phyloP scores from a whole-genome alignment of 2,888 invertebrate genomes.

The Pycnomerus fuliginosus region DNA sequence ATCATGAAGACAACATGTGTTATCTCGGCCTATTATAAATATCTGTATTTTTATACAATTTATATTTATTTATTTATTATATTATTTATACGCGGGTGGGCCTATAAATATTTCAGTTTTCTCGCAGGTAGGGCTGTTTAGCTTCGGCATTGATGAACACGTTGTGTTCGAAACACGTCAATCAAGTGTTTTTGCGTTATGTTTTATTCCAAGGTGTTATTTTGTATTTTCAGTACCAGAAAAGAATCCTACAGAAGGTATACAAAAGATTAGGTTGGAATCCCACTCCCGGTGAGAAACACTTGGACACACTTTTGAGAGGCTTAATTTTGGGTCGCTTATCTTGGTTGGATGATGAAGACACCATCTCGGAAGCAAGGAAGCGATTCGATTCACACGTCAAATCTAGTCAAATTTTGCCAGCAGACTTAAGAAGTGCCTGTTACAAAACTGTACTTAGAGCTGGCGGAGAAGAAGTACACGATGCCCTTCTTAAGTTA shows the following conservation, averaged over 20 bases:
- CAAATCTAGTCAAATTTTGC: conserved; percentile 60
- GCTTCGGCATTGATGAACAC: too few species aligned
- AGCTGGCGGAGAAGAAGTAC: conserved; percentile 69
- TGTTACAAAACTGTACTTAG: conserved; percentile 84
- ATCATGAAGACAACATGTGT: too few species aligned
- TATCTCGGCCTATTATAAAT: too few species aligned
- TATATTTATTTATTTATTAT: too few species aligned
- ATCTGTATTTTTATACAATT: too few species aligned
- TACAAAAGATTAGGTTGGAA: conserved; percentile 83
- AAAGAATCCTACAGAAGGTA: conserved; percentile 71
- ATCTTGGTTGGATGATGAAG: conserved; percentile 78
- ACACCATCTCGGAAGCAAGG: conserved; percentile 75
- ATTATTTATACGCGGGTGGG: too few species aligned
- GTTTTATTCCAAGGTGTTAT: too few species aligned
- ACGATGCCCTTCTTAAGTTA: conserved; percentile 74
- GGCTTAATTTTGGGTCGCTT: conserved; percentile 81
- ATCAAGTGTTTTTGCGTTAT: too few species aligned
- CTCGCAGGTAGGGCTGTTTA: too few species aligned
- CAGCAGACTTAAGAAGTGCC: conserved; percentile 84
- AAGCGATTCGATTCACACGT: conserved; percentile 68
- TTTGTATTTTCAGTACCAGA: conserved; percentile 65
- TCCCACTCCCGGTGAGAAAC: conserved; percentile 73
- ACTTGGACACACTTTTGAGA: conserved; percentile 81
- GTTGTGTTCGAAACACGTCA: too few species aligned
- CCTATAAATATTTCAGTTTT: too few species aligned